Evolutionary conservation across 2,888 invertebrate species (phyloP).

Genomic region (Lycophotia porphyrea): DNA sequence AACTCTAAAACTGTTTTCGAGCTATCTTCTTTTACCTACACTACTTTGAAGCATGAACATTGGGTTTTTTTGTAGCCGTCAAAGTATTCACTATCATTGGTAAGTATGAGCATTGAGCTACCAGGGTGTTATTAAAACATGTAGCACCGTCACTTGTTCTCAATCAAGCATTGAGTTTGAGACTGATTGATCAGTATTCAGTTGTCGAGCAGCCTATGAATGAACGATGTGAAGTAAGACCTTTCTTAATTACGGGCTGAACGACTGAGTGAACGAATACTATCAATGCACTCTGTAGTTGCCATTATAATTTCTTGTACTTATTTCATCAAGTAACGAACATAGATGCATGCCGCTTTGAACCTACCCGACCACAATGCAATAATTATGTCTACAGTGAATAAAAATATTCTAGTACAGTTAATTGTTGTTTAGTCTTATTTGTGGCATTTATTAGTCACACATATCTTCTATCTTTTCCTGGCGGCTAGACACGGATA

Average conservation of each 20-base stretch:
- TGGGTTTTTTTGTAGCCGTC: not conserved
- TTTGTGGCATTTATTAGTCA: constrained; percentile 24
- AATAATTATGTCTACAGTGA: constrained; percentile 15
- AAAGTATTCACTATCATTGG: not conserved
- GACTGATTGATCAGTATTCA: constrained; percentile 10
- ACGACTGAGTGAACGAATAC: not conserved
- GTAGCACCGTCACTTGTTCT: not conserved
- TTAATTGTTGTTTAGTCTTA: constrained; percentile 10
- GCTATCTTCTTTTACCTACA: not conserved
- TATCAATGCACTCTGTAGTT: not conserved
- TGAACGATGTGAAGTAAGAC: not conserved
- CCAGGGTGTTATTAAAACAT: not conserved
- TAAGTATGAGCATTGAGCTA: not conserved
- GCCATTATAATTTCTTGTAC: not conserved
- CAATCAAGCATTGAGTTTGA: constrained; percentile 4
- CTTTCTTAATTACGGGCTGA: constrained; percentile 1
- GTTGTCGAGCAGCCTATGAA: constrained; percentile 8
- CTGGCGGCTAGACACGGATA: not conserved
- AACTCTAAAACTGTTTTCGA: not conserved
- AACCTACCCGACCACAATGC: not conserved
- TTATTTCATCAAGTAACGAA: not conserved
- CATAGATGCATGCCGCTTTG: constrained; percentile 8
- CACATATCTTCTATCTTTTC: constrained; percentile 14
- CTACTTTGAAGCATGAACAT: not conserved
- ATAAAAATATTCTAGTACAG: constrained; percentile 6